Percentiles rank a stretch among this genome's conserved stretches.
These are phyloP conservation scores for Bombus breviceps DNA, from an alignment of 1,140 invertebrate species.

Conservation along the genomic window DNA sequence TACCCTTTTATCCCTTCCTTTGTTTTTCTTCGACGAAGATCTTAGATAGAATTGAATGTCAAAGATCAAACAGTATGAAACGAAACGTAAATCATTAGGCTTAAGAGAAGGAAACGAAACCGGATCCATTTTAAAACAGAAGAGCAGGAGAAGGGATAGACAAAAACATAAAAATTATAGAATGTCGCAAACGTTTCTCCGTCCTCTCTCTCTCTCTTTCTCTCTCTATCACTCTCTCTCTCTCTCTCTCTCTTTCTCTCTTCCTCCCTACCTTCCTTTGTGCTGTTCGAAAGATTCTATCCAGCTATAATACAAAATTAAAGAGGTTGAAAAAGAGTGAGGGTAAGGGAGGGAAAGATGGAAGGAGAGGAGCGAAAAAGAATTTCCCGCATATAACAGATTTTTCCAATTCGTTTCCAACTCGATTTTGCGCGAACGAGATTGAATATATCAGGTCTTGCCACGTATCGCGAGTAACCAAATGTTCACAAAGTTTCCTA, in stretches of 20 bases:
- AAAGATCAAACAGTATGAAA: not conserved
- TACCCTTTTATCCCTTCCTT: not conserved
- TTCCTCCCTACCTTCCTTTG: not conserved
- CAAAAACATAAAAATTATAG: not conserved
- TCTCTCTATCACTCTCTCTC: not conserved
- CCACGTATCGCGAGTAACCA: constrained; percentile 38
- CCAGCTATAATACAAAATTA: not conserved
- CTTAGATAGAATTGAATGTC: not conserved
- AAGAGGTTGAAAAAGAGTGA: not conserved
- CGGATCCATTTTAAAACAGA: not conserved
- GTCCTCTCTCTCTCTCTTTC: too few relatives aligned
- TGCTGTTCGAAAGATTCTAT: not conserved
- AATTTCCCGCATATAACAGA: not conserved
- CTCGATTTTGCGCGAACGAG: not conserved
- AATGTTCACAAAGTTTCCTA: constrained; percentile 58
- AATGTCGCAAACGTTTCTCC: not conserved
- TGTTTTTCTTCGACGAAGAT: not conserved
- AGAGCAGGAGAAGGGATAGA: not conserved
- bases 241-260: not conserved
- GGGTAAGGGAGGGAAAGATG: not conserved
- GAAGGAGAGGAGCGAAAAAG: not conserved
- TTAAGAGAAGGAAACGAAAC: not conserved
- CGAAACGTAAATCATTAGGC: not conserved
- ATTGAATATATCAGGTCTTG: not conserved
- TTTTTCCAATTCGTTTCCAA: not conserved